phyloP scores from a whole-genome alignment of 2,113 vertebrate species.

The Cephalopholis sonnerati region DNA sequence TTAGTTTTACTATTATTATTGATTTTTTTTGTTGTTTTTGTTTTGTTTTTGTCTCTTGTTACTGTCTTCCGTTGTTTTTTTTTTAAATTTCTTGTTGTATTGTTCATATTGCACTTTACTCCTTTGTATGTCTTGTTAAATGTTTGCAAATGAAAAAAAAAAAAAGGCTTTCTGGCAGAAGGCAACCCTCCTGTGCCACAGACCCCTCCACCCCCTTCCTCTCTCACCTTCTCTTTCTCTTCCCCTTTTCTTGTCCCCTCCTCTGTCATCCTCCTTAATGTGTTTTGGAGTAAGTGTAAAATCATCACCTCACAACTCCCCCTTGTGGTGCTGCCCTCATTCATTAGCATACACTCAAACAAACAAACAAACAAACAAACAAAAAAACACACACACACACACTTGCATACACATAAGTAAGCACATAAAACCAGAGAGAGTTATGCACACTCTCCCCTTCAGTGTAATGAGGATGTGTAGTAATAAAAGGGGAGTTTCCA shows the following conservation, averaged over 20 bases:
- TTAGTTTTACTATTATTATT: too few relatives aligned
- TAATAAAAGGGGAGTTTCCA: conserved; percentile 72
- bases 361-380: conserved; percentile 14
- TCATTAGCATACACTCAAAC: conserved; percentile 47
- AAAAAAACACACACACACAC: conserved; percentile 9
- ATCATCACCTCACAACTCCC: conserved; percentile 77
- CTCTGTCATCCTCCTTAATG: conserved; percentile 8
- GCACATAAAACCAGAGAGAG: conserved; percentile 11
- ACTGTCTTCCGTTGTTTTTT: too few relatives aligned
- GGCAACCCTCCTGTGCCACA: too few relatives aligned
- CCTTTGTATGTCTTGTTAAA: too few relatives aligned
- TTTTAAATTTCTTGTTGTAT: too few relatives aligned
- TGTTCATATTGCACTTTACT: too few relatives aligned
- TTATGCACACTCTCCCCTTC: conserved; percentile 27
- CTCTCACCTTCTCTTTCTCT: background rate
- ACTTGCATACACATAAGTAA: conserved; percentile 3
- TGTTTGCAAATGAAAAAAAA: too few relatives aligned
- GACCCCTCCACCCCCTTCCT: background rate
- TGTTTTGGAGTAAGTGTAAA: conserved; percentile 39
- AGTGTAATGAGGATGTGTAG: conserved; percentile 69
- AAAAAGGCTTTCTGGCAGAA: too few relatives aligned
- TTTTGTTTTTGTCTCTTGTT: too few relatives aligned
- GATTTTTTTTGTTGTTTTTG: too few relatives aligned
- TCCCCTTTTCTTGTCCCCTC: background rate
- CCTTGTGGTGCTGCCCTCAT: conserved; percentile 76